Evolutionary conservation across 1,140 invertebrate genomes (phyloP).

Genomic region (Ceratina calcarata): DNA sequence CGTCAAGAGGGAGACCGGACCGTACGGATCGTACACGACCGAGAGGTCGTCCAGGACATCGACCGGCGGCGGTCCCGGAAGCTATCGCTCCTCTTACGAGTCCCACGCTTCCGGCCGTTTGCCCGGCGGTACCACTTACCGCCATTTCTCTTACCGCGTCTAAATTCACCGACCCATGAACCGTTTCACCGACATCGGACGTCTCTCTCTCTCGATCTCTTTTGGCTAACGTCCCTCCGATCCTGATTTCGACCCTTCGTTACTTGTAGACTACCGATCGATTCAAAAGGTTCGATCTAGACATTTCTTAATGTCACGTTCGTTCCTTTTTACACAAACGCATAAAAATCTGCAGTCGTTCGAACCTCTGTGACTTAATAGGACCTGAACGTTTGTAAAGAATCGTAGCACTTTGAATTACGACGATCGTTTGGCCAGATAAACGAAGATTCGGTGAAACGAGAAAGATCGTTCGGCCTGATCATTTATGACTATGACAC

Average conservation of each 20-base stretch:
- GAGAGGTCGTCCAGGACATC: constrained; percentile 85
- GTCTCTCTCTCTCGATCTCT: background rate
- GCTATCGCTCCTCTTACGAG: constrained; percentile 88
- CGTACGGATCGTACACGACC: constrained; percentile 85
- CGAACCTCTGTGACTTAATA: no score
- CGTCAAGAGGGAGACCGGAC: constrained; percentile 84
- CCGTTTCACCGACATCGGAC: constrained; percentile 20
- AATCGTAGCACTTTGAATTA: no score
- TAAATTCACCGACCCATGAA: constrained; percentile 77
- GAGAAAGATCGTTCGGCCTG: background rate
- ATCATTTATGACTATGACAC: background rate
- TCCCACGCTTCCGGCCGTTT: constrained; percentile 87
- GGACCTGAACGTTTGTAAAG: no score
- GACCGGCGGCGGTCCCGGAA: constrained; percentile 86
- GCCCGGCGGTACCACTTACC: constrained; percentile 89
- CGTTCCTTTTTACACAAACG: no score
- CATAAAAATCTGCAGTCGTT: no score
- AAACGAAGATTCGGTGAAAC: constrained; percentile 19
- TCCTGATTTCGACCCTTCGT: background rate
- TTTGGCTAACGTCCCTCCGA: background rate
- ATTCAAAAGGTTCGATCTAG: no score
- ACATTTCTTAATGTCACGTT: no score
- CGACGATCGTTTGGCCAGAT: background rate
- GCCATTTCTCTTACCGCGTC: constrained; percentile 92
- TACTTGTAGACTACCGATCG: no score